Evolutionary conservation across 1,140 invertebrate species (phyloP).

Genomic region (Lethrus apterus): DNA sequence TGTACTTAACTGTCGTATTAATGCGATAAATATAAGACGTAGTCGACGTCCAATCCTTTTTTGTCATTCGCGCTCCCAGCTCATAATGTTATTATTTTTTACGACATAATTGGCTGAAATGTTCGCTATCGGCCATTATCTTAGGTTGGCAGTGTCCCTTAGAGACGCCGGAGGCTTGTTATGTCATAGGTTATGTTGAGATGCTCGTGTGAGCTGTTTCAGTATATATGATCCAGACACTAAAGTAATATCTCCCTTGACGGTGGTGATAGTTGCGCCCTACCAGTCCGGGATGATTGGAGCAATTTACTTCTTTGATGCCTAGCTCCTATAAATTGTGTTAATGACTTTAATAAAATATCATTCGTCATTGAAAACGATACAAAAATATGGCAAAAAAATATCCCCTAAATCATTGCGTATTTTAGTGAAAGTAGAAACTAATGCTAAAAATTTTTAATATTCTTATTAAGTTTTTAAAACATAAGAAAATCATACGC

Average conservation of each 20-base stretch:
- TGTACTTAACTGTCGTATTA: too few species aligned
- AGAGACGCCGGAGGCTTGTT: conserved; percentile 9
- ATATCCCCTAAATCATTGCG: too few species aligned
- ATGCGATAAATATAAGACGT: background rate
- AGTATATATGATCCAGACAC: conserved; percentile 8
- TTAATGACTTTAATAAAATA: too few species aligned
- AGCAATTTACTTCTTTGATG: conserved; percentile 2
- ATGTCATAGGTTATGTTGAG: conserved; percentile 16
- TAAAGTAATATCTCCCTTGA: conserved; percentile 19
- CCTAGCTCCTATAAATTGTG: background rate
- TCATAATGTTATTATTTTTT: conserved; percentile 18
- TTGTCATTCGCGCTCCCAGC: background rate
- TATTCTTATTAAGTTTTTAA: too few species aligned
- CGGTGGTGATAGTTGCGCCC: conserved; percentile 7
- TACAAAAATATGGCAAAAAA: too few species aligned
- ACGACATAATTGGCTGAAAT: conserved; percentile 18
- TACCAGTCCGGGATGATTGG: background rate
- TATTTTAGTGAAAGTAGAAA: too few species aligned
- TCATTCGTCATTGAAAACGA: too few species aligned
- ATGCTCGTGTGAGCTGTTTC: conserved; percentile 1
- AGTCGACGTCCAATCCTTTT: background rate
- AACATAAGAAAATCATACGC: too few species aligned
- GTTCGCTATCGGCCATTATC: conserved; percentile 15
- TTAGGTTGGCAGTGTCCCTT: conserved; percentile 10
- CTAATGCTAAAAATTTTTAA: too few species aligned